Evolutionary conservation across 1,140 invertebrate genomes (phyloP).

Genomic region (Streblospio benedicti): DNA sequence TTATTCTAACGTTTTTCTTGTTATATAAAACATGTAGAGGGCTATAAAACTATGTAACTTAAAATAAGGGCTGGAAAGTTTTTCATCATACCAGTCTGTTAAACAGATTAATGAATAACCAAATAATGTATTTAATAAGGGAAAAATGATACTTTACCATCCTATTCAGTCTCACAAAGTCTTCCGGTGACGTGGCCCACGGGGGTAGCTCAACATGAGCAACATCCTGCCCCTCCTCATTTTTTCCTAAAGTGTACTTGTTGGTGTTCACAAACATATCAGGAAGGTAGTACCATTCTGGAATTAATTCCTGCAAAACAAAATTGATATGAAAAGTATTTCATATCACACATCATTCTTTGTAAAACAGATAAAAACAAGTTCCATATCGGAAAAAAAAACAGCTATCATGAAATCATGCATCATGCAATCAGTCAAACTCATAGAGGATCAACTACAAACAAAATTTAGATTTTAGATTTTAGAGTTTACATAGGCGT

Average conservation of each 20-base stretch:
- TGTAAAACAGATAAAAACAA: no score
- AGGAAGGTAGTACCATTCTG: slow-evolving; percentile 97
- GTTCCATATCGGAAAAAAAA: no score
- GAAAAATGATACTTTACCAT: slow-evolving; percentile 63
- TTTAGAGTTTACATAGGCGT: no score
- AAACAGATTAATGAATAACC: not conserved
- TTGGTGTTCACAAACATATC: slow-evolving; percentile 94
- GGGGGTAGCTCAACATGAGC: slow-evolving; percentile 84
- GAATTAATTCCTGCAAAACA: slow-evolving; percentile 81
- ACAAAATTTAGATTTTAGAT: not conserved
- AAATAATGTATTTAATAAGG: no score
- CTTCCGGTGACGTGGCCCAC: slow-evolving; percentile 93
- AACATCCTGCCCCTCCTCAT: slow-evolving; percentile 71
- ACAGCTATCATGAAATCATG: not conserved
- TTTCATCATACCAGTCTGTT: no score
- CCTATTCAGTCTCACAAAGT: slow-evolving; percentile 93
- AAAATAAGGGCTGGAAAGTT: no score
- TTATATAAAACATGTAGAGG: no score
- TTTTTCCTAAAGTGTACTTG: slow-evolving; percentile 75
- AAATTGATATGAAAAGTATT: not conserved
- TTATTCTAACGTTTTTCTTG: no score
- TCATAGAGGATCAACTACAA: not conserved
- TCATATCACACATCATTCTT: no score
- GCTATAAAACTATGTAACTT: no score
- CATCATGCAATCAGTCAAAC: not conserved